Conservation (phyloP, 2,113 vertebrate species). For the Miniopterus natalensis region DNA sequence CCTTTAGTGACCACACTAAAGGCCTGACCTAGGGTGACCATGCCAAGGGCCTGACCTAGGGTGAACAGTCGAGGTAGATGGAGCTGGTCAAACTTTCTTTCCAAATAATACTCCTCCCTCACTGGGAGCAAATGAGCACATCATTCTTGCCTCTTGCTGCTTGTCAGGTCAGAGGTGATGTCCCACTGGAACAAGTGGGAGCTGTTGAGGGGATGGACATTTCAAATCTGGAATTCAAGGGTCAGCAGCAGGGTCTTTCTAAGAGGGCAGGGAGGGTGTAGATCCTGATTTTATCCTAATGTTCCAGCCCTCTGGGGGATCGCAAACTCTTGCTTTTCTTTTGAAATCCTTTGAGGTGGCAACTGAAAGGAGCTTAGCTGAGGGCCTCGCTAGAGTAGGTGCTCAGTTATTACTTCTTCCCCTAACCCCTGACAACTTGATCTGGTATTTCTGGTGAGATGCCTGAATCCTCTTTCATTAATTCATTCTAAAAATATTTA, state of each 20-base stretch:
- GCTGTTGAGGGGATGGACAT: neutral
- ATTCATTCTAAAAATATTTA: conserved; percentile 34
- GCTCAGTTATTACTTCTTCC: neutral
- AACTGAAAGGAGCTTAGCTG: conserved; percentile 7
- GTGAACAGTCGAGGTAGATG: neutral
- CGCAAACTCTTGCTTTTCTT: conserved; percentile 23
- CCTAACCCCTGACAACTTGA: neutral
- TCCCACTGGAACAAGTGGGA: neutral
- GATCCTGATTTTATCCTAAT: neutral
- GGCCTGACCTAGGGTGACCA: no score
- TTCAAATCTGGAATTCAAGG: conserved; percentile 20
- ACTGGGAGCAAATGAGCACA: neutral
- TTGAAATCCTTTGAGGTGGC: neutral
- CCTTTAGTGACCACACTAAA: no score
- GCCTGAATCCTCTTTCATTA: conserved; percentile 28
- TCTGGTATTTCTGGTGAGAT: conserved; percentile 42
- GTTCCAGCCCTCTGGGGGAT: neutral
- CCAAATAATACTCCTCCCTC: neutral
- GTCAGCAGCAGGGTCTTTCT: conserved; percentile 13
- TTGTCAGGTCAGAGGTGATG: neutral
- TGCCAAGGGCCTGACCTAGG: neutral
- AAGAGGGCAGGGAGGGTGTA: neutral
- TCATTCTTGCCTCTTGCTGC: neutral
- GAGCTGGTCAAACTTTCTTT: conserved; percentile 13
- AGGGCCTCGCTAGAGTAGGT: neutral